These are phyloP conservation scores for Seriola aureovittata DNA, from an alignment of 2,113 vertebrate species.

Conservation along the genomic window DNA sequence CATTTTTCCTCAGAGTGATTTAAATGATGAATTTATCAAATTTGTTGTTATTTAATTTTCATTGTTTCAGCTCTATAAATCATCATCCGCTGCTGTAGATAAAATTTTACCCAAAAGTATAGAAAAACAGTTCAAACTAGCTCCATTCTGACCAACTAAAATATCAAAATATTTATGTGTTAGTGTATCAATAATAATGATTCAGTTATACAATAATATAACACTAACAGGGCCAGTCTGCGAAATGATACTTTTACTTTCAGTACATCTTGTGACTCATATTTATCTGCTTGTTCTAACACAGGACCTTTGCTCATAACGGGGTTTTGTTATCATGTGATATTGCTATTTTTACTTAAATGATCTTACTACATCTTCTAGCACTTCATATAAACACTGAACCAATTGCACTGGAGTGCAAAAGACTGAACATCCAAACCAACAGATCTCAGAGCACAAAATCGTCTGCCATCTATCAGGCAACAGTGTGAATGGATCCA, in stretches of 20 bases:
- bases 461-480: constrained; percentile 5
- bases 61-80: no score
- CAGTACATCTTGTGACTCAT: no score
- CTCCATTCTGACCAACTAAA: neutral
- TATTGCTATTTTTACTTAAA: neutral
- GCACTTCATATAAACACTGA: neutral
- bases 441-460: constrained; percentile 16
- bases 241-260: neutral
- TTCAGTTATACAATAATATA: no score
- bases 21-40: no score
- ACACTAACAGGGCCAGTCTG: no score
- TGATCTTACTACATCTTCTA: neutral
- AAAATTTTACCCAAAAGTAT: neutral
- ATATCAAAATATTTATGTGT: neutral
- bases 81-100: neutral
- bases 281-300: no score
- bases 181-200: neutral
- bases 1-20: no score
- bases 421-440: neutral
- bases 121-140: neutral
- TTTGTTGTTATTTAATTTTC: no score
- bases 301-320: no score
- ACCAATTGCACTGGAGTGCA: neutral
- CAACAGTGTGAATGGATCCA: constrained; percentile 33
- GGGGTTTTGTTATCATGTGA: no score